Percentiles rank a stretch among this genome's conserved stretches.
phyloP scores from a whole-genome alignment of 2,797 vertebrate species.

The Rachycentron canadum region DNA sequence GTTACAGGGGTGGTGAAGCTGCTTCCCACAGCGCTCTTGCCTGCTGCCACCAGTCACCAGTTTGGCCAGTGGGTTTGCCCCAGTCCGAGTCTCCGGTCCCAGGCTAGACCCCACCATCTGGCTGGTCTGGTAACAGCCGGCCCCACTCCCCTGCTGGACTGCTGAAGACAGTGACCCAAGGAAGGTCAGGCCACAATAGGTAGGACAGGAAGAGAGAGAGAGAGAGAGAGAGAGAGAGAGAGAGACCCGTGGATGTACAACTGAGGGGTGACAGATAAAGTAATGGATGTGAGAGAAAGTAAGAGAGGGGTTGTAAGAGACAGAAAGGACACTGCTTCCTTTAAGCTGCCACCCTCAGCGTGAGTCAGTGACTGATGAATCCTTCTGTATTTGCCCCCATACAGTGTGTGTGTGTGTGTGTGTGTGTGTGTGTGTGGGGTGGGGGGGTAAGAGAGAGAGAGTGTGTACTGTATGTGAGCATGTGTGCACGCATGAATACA shows the following conservation, averaged over 20 bases:
- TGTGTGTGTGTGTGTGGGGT: conserved; percentile 30
- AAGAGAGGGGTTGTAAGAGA: conserved; percentile 66
- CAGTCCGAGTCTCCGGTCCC: conserved; percentile 53
- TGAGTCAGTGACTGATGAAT: conserved; percentile 75
- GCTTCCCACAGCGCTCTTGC: conserved; percentile 74
- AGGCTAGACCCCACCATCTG: conserved; percentile 79
- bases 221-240: conserved; percentile 20
- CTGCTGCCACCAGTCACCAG: conserved; percentile 72
- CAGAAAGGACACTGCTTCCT: conserved; percentile 74
- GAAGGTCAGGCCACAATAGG: conserved; percentile 70
- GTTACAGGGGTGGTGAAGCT: conserved; percentile 38
- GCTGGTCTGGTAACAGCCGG: conserved; percentile 72
- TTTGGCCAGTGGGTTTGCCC: conserved; percentile 70
- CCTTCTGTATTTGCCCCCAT: conserved; percentile 45
- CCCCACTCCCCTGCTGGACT: conserved; percentile 54
- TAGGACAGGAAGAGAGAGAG: conserved; percentile 45
- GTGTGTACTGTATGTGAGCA: conserved; percentile 44
- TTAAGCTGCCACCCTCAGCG: conserved; percentile 70
- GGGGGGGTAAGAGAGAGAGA: background rate
- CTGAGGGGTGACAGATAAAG: conserved; percentile 61
- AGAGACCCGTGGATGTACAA: conserved; percentile 15
- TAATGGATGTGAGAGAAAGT: conserved; percentile 69
- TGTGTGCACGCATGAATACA: conserved; percentile 71
- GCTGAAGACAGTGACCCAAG: conserved; percentile 63
- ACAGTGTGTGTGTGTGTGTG: conserved; percentile 20